Percentiles rank a stretch among this genome's conserved stretches.
Conservation (phyloP, 2,888 invertebrate species). For the Lordiphosa andalusiaca region DNA sequence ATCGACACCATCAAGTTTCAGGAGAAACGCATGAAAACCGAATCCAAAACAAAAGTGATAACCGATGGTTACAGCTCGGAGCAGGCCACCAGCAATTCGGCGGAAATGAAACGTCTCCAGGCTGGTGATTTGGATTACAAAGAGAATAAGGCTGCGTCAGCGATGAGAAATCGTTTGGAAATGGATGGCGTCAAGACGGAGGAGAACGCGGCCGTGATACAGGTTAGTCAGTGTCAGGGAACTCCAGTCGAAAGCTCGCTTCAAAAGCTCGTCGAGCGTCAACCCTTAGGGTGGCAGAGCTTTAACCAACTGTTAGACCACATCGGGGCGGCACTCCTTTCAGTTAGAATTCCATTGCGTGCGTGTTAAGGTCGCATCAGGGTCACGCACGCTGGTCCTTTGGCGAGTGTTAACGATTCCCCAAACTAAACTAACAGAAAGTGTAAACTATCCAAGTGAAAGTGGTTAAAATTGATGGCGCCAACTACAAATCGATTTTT, state of each 20-base stretch:
- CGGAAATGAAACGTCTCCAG: conserved; percentile 88
- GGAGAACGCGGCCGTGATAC: conserved; percentile 90
- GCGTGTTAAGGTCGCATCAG: conserved; percentile 64
- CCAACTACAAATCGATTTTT: conserved; percentile 45
- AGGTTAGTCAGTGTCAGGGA: conserved; percentile 82
- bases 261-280: neutral
- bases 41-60: conserved; percentile 88
- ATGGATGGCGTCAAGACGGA: conserved; percentile 92
- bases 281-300: conserved; percentile 16
- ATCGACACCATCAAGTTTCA: conserved; percentile 89
- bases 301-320: conserved; percentile 38
- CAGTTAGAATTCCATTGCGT: conserved; percentile 57
- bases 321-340: conserved; percentile 54
- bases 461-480: conserved; percentile 17
- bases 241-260: neutral
- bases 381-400: conserved; percentile 16
- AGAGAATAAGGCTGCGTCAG: conserved; percentile 89
- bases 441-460: conserved; percentile 34
- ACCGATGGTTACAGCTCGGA: conserved; percentile 91
- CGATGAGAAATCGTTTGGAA: conserved; percentile 89
- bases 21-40: conserved; percentile 90
- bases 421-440: conserved; percentile 8
- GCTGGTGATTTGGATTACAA: conserved; percentile 91
- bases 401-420: conserved; percentile 46
- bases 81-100: conserved; percentile 85